Evolutionary conservation across 35 echinoderm and acorn worm genomes (phyloP).

Genomic region (Nesometra sesokonis): DNA sequence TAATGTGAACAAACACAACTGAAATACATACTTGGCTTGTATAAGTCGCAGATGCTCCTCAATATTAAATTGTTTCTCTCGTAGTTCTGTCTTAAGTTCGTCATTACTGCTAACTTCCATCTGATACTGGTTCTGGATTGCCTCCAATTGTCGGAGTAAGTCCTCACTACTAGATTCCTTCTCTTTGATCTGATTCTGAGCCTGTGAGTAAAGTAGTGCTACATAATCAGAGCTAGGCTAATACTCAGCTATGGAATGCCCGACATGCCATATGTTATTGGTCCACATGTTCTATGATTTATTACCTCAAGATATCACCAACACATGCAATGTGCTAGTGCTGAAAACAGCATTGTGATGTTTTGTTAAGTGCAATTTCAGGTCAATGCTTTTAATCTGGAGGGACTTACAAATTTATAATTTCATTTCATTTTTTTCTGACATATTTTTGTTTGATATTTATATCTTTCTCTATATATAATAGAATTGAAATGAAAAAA

Average conservation of each 20-base stretch:
- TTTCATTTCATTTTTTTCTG: too few species aligned
- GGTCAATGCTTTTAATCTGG: too few species aligned
- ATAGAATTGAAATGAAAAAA: too few species aligned
- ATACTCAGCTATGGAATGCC: not conserved
- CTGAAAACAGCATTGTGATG: too few species aligned
- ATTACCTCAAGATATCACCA: too few species aligned
- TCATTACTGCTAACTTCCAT: constrained; percentile 50
- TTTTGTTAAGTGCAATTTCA: too few species aligned
- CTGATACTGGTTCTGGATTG: constrained; percentile 32
- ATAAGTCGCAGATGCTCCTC: constrained; percentile 55
- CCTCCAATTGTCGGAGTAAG: constrained; percentile 33
- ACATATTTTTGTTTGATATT: too few species aligned
- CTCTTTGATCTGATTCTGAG: constrained; percentile 42
- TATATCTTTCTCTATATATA: too few species aligned
- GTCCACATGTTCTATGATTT: too few species aligned
- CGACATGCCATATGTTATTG: not conserved
- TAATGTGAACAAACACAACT: too few species aligned
- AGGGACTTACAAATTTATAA: too few species aligned
- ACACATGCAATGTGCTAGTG: too few species aligned
- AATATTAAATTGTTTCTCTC: constrained; percentile 62
- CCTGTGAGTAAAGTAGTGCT: constrained; percentile 14
- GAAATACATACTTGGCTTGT: constrained; percentile 39
- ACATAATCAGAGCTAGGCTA: not conserved
- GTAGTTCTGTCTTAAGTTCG: constrained; percentile 45
- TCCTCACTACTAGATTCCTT: constrained; percentile 26